Conservation (phyloP, 2,797 vertebrate genomes). For the Schizopygopsis malacanthus region DNA sequence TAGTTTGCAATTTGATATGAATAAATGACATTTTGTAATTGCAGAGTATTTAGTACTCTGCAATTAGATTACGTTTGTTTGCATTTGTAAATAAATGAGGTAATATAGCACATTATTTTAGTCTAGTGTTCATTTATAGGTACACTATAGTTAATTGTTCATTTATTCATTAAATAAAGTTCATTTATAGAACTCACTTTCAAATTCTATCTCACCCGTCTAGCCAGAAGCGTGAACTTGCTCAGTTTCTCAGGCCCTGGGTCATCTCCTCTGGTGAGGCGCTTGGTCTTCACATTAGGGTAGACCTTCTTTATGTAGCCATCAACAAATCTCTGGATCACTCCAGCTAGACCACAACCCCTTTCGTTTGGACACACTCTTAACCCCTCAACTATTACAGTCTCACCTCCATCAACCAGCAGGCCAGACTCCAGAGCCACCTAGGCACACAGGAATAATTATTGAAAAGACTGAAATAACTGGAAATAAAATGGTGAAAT, state of each 20-base stretch:
- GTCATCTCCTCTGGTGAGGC: conserved; percentile 47
- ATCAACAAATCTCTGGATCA: conserved; percentile 60
- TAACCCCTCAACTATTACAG: conserved; percentile 64
- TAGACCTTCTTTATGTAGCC: conserved; percentile 59
- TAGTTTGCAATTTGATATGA: too few relatives aligned
- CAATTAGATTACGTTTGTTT: not conserved
- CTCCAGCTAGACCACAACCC: conserved; percentile 61
- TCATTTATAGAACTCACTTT: not conserved
- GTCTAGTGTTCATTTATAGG: not conserved
- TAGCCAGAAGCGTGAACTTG: conserved; percentile 62
- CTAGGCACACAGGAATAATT: conserved; percentile 45
- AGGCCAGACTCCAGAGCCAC: conserved; percentile 64
- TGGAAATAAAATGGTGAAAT: not conserved
- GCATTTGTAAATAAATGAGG: not conserved
- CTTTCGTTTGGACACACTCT: conserved; percentile 62
- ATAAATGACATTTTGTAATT: too few relatives aligned
- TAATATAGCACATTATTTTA: not conserved
- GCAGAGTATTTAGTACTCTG: not conserved
- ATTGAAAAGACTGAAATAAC: not conserved
- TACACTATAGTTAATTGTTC: not conserved
- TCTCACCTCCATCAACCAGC: conserved; percentile 62
- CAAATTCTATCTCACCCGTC: conserved; percentile 55
- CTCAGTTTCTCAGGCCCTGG: conserved; percentile 56
- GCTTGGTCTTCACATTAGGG: conserved; percentile 59
- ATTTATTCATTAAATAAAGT: not conserved